These are phyloP conservation scores for Hydrotaea diabolus DNA, from an alignment of 2,888 invertebrate genomes.

Conservation along the genomic window DNA sequence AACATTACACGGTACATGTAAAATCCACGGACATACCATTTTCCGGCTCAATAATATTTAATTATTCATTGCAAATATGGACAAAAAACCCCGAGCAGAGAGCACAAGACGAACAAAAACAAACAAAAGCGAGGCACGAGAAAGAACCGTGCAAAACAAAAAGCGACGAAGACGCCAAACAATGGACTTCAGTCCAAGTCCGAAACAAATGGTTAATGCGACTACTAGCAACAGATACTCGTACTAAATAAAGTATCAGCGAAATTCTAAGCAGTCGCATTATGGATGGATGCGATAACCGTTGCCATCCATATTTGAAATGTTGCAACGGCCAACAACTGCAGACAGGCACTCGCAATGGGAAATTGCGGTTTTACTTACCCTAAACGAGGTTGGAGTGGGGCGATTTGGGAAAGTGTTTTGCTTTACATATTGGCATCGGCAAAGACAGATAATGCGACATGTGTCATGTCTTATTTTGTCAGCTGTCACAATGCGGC, in stretches of 20 bases:
- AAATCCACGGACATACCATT: constrained; percentile 29
- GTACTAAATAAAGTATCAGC: background rate
- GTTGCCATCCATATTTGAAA: background rate
- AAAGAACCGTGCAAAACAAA: constrained; percentile 26
- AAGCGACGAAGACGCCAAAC: constrained; percentile 45
- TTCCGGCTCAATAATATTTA: constrained; percentile 63
- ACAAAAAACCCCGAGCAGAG: background rate
- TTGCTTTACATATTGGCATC: background rate
- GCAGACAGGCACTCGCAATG: too few relatives aligned
- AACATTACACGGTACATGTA: constrained; percentile 11
- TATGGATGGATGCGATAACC: background rate
- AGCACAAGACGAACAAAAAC: constrained; percentile 40
- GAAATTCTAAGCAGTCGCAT: constrained; percentile 13
- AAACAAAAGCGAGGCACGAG: constrained; percentile 43
- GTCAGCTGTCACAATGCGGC: constrained; percentile 35
- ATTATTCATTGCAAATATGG: constrained; percentile 52
- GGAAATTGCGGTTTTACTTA: background rate
- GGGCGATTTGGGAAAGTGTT: constrained; percentile 6
- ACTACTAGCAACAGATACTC: constrained; percentile 13
- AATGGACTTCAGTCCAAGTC: constrained; percentile 1
- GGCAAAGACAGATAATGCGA: background rate
- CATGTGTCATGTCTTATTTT: constrained; percentile 27
- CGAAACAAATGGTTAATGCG: constrained; percentile 33
- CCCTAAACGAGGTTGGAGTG: constrained; percentile 5
- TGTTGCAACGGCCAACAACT: too few relatives aligned